phyloP scores from a whole-genome alignment of 2,888 invertebrate species.

The Chalcosyrphus nemorum region DNA sequence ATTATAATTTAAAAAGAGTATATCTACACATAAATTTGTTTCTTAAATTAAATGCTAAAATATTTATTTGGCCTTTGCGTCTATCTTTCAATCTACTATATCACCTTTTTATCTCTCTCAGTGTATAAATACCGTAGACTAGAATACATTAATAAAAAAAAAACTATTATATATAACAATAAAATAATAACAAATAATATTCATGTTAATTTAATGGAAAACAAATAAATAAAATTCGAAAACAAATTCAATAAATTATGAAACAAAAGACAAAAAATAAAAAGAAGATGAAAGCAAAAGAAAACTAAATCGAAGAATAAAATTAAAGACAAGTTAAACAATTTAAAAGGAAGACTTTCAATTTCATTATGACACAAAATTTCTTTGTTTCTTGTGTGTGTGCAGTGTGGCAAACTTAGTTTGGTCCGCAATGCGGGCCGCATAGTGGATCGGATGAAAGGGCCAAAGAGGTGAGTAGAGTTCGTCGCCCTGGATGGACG shows the following conservation, averaged over 20 bases:
- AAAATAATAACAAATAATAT: constrained; percentile 14
- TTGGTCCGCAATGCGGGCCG: constrained; percentile 76
- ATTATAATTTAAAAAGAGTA: constrained; percentile 8
- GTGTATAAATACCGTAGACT: constrained; percentile 43
- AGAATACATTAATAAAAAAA: constrained; percentile 24
- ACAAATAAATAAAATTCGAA: background rate
- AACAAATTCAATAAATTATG: too few relatives aligned
- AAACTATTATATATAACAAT: too few relatives aligned
- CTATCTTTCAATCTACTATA: constrained; percentile 19
- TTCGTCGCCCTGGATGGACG: constrained; percentile 93
- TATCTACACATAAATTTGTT: too few relatives aligned
- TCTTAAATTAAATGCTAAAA: constrained; percentile 8
- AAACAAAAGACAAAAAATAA: background rate
- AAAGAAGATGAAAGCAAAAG: constrained; percentile 11
- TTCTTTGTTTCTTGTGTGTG: background rate
- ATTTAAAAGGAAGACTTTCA: constrained; percentile 65
- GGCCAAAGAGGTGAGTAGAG: constrained; percentile 91
- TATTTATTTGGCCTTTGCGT: constrained; percentile 33
- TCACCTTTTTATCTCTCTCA: constrained; percentile 44
- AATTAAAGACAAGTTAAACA: constrained; percentile 21
- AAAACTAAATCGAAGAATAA: constrained; percentile 49
- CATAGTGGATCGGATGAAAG: constrained; percentile 87
- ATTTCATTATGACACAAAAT: constrained; percentile 32
- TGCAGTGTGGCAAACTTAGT: constrained; percentile 50
- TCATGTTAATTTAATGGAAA: constrained; percentile 33